A percentile compares a stretch with the other conserved stretches of the same genome.
phyloP scores from a whole-genome alignment of 2,797 vertebrate genomes.

The Cygnus olor region DNA sequence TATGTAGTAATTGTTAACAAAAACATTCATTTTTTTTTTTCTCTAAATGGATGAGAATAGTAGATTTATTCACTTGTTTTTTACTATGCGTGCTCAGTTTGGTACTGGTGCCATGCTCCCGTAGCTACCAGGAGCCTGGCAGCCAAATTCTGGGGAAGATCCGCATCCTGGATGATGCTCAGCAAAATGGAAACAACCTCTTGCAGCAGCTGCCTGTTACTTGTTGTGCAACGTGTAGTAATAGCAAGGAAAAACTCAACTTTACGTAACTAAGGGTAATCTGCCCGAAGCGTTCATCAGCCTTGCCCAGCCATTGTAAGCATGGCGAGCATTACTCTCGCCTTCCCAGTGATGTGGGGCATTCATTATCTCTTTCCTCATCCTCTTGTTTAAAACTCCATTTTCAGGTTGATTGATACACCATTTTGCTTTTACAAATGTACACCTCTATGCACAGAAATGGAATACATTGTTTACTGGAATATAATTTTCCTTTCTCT shows the following conservation, averaged over 20 bases:
- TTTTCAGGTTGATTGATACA: neutral
- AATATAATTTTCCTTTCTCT: neutral
- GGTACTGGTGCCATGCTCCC: neutral
- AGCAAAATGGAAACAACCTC: neutral
- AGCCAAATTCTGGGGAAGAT: neutral
- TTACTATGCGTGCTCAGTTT: neutral
- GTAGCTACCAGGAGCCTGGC: neutral
- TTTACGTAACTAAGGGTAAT: neutral
- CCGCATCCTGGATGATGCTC: neutral
- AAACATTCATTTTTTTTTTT: neutral
- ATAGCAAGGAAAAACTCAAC: neutral
- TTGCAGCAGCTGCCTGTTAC: neutral
- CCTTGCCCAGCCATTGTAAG: neutral
- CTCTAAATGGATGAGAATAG: neutral
- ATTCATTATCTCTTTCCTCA: neutral
- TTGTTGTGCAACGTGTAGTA: neutral
- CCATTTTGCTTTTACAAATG: neutral
- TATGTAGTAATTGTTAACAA: neutral
- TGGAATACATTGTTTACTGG: rapidly evolving
- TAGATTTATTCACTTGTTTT: neutral
- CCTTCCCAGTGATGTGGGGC: neutral
- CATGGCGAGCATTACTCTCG: neutral
- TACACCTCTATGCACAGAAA: neutral
- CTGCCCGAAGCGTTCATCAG: neutral
- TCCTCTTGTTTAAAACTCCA: neutral